A percentile compares a stretch with the other conserved stretches of the same genome.
These are phyloP conservation scores for Mya arenaria DNA, from an alignment of 1,140 invertebrate genomes.

Conservation along the genomic window DNA sequence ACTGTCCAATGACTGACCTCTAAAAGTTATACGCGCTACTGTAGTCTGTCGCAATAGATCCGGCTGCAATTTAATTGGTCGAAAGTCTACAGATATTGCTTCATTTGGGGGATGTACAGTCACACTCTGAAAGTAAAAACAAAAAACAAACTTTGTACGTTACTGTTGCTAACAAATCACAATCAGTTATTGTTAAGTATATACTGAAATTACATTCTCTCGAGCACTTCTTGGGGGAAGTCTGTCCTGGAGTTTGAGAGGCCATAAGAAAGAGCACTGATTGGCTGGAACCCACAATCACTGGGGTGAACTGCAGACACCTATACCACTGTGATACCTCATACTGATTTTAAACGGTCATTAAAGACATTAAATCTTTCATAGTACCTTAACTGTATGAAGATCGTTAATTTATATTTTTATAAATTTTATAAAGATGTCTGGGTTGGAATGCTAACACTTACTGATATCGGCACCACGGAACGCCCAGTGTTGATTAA, in stretches of 20 bases:
- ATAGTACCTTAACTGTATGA: no score
- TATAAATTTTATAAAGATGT: background rate
- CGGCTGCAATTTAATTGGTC: constrained; percentile 85
- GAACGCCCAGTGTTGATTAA: constrained; percentile 89
- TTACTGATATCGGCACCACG: constrained; percentile 87
- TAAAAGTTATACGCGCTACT: constrained; percentile 88
- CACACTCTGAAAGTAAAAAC: constrained; percentile 76
- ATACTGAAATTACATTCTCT: no score
- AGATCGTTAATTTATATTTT: no score
- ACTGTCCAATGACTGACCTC: constrained; percentile 91
- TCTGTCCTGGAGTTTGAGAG: no score
- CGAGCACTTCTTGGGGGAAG: no score
- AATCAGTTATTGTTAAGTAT: no score
- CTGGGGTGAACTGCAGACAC: background rate
- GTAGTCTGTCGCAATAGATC: constrained; percentile 84
- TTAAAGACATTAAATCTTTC: background rate
- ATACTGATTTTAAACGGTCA: no score
- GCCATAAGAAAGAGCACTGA: no score
- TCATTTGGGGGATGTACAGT: constrained; percentile 81
- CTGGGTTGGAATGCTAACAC: constrained; percentile 62
- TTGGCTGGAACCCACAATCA: no score
- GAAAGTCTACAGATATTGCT: constrained; percentile 82
- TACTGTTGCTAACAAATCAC: no score
- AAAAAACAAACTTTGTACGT: no score
- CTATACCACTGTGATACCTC: no score